phyloP scores from a whole-genome alignment of 2,888 invertebrate species.

The Caenorhabditis panamensis region DNA sequence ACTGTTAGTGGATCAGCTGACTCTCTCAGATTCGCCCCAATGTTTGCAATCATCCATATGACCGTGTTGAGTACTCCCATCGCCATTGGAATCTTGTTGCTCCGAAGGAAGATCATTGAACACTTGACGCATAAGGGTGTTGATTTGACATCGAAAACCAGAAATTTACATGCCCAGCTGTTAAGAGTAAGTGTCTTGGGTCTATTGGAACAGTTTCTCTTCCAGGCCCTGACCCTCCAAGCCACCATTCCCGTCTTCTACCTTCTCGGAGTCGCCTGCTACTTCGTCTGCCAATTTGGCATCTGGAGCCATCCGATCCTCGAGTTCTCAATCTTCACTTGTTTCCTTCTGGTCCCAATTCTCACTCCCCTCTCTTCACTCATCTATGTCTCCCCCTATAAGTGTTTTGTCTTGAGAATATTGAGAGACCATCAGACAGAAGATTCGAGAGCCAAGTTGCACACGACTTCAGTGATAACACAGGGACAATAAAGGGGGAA shows the following conservation, averaged over 20 bases:
- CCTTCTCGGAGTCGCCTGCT: conserved; percentile 20
- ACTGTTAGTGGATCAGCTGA: conserved; percentile 17
- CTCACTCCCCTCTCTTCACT: conserved; percentile 30
- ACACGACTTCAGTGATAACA: conserved; percentile 25
- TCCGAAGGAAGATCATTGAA: conserved; percentile 18
- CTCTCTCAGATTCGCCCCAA: neutral
- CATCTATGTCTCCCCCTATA: conserved; percentile 32
- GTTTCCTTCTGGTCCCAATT: conserved; percentile 25
- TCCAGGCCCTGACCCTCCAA: conserved; percentile 41
- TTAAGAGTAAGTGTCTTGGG: conserved; percentile 13
- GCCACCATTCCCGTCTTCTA: conserved; percentile 41
- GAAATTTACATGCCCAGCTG: conserved; percentile 33
- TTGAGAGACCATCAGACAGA: neutral
- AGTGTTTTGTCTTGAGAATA: neutral
- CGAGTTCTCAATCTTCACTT: conserved; percentile 30
- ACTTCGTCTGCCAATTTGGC: conserved; percentile 29
- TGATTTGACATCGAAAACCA: conserved; percentile 16
- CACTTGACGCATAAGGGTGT: conserved; percentile 23
- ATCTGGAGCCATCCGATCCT: conserved; percentile 22
- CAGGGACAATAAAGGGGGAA: neutral
- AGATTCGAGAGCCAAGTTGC: neutral
- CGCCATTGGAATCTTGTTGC: conserved; percentile 19
- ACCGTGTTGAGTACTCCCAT: conserved; percentile 35
- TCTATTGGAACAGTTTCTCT: neutral
- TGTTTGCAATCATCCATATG: conserved; percentile 43